Evolutionary conservation across 2,888 invertebrate species (phyloP), one percentile per base, ranked within the genome.

Genomic region (Drosophila neotestacea): DNA sequence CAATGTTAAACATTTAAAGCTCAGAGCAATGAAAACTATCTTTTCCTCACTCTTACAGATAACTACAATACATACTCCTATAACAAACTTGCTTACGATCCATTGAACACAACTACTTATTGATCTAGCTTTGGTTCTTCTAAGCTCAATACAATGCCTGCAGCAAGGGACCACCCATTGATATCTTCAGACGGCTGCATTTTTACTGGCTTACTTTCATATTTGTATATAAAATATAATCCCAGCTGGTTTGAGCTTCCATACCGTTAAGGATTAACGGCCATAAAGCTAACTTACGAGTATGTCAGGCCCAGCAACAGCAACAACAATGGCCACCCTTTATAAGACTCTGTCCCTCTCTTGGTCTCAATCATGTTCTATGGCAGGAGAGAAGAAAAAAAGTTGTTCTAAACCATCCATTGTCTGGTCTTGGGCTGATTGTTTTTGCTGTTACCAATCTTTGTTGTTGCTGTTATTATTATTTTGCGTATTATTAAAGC

Each of bases 401-500:
- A 69, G 68, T 46, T 71, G 65, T 75, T 70, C 54, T 69, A 64
- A 77, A 72, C 51, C 78, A 62, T 72, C 71, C 76, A 88, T 84
- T 87, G 83, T 85, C 62, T 74, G 73, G 55, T 55, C 38, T 48
- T 46, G 51, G 62, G 68, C 70, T 79, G 76, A 79, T 86, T 86
- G 73, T 84, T 78, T 80, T 63, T 58, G 47, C 44, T 47, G 68
- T 52, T 62, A 28, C 28, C 30, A 36, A 38, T 51, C 46, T 48
- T 27, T 67, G 39, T 41, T 55, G 74, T 44, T 60, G 52, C 70
- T 51, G 55, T 52, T 39, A 67, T 74, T 75, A 74, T 88, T 85
- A 81, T 88, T 80, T 81, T 87, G 75, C 73, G 71, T 82, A 70
- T 77, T 85, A 81, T 85, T 85, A 85, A 79, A 87, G 83, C 81